These are phyloP conservation scores for Apolygus lucorum DNA, from an alignment of 1,140 invertebrate species.

Conservation along the genomic window DNA sequence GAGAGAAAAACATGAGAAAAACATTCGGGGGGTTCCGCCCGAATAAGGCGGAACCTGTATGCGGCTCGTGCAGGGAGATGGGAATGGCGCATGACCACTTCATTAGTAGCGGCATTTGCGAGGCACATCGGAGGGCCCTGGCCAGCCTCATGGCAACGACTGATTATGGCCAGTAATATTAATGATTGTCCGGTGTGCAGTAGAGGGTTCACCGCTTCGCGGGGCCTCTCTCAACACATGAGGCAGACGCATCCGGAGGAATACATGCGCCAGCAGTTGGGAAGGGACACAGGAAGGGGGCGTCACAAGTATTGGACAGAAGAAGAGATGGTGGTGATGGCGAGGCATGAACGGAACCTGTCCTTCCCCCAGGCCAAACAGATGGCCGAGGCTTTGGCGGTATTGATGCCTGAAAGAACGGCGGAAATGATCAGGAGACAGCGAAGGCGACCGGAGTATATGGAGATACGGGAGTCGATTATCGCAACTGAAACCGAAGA, in stretches of 20 bases:
- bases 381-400: neutral
- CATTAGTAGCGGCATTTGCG: neutral
- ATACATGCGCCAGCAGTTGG: neutral
- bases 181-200: neutral
- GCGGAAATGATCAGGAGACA: neutral
- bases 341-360: neutral
- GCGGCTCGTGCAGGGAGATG: neutral
- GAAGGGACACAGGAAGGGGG: neutral
- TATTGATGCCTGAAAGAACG: neutral
- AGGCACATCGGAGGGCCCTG: neutral
- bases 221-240: neutral
- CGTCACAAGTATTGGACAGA: neutral
- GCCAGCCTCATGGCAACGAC: neutral
- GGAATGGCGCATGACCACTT: neutral
- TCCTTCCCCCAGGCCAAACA: neutral
- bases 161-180: neutral
- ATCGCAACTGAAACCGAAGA: neutral
- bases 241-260: neutral
- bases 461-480: neutral
- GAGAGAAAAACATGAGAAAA: no score
- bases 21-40: no score
- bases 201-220: no score
- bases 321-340: neutral
- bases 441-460: neutral
- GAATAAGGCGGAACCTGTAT: neutral